Base-by-base conservation (phyloP, 2,888 invertebrate genomes). In the Drosophila pseudotalamancana region DNA sequence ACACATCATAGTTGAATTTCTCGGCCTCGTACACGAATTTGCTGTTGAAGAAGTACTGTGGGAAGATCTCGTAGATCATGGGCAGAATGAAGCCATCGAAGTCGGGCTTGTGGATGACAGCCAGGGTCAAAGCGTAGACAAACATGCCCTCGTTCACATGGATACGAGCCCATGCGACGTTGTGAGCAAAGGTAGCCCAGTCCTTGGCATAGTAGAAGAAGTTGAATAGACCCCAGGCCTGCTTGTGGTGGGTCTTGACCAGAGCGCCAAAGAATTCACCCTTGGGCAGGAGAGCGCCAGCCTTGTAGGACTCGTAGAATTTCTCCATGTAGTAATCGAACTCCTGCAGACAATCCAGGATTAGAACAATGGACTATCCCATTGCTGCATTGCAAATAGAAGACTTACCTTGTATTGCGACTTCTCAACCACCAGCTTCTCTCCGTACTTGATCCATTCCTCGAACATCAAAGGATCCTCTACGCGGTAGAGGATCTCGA, bases 1-100 rank as follows among this genome's bases (percentile, higher is more conserved):
- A 89, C 42, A 78, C 76, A 72, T 88, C 85, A 29, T 77, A 89
- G 42, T 89, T 81, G 90, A 94, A 92, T 89, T 93, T 92, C 79
- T 94, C 93, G 0, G 94, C 95, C 82, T 94, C 93, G 84, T 94
- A 93, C 76, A 96, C 94, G 80, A 95, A 92, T 82, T 95, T 94
- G 78, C 93, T 92, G 91, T 95, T 94, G 89, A 95, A 94, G 92
- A 95, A 96, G 91, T 94, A 93, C 90, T 95, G 94, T 2, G 96
- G 96, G 91, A 94, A 94, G 89, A 96, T 93, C 91, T 96, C 96
- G 88, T 96, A 96, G 35, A 94, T 93, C 21, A 95, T 93, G 19
- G 96, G 96, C 18, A 96, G 90, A 40, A 93, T 92, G 72, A 96
- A 92, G 43, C 94, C 95, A 60, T 92, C 92, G 90, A 94, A 94